Conservation (phyloP, 2,797 vertebrate genomes). For the Rachycentron canadum region DNA sequence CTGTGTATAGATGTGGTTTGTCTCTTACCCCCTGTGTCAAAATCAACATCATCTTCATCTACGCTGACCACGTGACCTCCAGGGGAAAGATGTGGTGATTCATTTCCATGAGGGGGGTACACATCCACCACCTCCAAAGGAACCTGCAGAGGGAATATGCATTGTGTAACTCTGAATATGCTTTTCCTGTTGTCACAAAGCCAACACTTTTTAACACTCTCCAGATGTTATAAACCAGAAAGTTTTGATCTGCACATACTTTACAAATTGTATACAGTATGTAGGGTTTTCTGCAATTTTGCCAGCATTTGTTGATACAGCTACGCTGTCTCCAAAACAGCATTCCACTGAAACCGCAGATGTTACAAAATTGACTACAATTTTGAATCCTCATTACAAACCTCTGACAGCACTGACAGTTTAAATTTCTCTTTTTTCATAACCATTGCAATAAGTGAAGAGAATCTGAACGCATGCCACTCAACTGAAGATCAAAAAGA, state of each 20-base stretch:
- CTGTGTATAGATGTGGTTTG: not conserved
- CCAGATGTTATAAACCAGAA: slow-evolving; percentile 53
- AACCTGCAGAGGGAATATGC: slow-evolving; percentile 40
- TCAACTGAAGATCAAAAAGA: too few relatives aligned
- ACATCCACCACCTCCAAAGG: slow-evolving; percentile 71
- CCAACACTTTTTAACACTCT: slow-evolving; percentile 30
- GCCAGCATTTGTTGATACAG: slow-evolving; percentile 26
- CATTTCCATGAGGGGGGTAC: slow-evolving; percentile 64
- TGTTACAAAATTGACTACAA: slow-evolving; percentile 15
- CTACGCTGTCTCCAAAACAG: slow-evolving; percentile 5
- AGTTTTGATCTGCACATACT: slow-evolving; percentile 22
- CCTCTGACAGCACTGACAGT: not conserved
- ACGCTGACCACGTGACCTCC: slow-evolving; percentile 85
- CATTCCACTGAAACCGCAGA: slow-evolving; percentile 41
- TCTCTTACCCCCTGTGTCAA: slow-evolving; percentile 89
- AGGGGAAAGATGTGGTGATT: slow-evolving; percentile 54
- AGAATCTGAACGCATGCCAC: slow-evolving; percentile 20
- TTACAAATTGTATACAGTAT: slow-evolving; percentile 20
- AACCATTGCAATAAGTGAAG: not conserved
- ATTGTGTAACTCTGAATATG: not conserved
- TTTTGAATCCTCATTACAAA: slow-evolving; percentile 39
- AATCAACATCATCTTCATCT: slow-evolving; percentile 85
- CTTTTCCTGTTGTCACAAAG: slow-evolving; percentile 18
- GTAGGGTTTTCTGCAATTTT: slow-evolving; percentile 6
- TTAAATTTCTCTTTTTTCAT: slow-evolving; percentile 7